These are phyloP conservation scores for Petrosia ficiformis DNA, from an alignment of 37 sponge, comb jelly and placozoan genomes.

Conservation along the genomic window DNA sequence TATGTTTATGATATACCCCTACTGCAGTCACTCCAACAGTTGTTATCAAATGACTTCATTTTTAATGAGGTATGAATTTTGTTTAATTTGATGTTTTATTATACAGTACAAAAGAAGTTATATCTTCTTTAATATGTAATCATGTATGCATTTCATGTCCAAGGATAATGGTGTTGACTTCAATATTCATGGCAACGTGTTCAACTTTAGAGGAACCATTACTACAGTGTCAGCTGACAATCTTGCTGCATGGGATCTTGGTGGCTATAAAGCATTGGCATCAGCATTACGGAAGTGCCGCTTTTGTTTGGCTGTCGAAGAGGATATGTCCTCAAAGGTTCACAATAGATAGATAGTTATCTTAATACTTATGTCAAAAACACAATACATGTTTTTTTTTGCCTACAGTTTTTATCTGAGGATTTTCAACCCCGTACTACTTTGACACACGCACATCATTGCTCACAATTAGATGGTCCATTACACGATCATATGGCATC, in stretches of 20 bases:
- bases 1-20: constrained; percentile 13
- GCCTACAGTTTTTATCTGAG: constrained; percentile 24
- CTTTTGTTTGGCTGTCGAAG: constrained; percentile 46
- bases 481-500: constrained; percentile 57
- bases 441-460: constrained; percentile 33
- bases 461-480: constrained; percentile 42
- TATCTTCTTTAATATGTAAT: no score
- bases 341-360: neutral
- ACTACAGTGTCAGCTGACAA: constrained; percentile 53
- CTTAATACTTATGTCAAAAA: no score
- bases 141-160: constrained; percentile 1
- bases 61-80: neutral
- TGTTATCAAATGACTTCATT: constrained; percentile 8
- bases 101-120: no score
- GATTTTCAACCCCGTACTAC: constrained; percentile 28
- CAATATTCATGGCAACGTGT: neutral
- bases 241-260: constrained; percentile 26
- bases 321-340: constrained; percentile 46
- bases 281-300: constrained; percentile 49
- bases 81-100: neutral
- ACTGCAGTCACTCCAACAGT: neutral
- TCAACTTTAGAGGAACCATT: constrained; percentile 36
- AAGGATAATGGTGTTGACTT: constrained; percentile 39
- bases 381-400: neutral
- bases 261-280: constrained; percentile 46